Percentiles rank a stretch among this genome's conserved stretches.
These are phyloP conservation scores for Albula goreensis DNA, from an alignment of 2,113 vertebrate species.

Conservation along the genomic window DNA sequence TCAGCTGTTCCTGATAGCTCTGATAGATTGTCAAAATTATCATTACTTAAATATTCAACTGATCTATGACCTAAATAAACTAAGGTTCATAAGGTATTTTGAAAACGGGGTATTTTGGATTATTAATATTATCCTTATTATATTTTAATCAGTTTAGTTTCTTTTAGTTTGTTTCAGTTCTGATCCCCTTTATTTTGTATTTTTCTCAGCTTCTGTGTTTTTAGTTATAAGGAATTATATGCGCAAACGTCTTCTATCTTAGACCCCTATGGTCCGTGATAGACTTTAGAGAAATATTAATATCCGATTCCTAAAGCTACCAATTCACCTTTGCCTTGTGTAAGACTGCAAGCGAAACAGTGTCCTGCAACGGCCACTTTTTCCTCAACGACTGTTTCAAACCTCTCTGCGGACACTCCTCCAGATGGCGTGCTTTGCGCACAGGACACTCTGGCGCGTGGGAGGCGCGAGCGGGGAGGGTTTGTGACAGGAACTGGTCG, in stretches of 20 bases:
- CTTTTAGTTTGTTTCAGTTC: constrained; percentile 49
- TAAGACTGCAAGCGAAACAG: constrained; percentile 52
- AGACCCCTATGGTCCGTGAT: constrained; percentile 39
- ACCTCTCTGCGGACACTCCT: not conserved
- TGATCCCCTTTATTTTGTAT: not conserved
- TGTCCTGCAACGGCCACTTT: constrained; percentile 52
- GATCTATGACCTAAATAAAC: constrained; percentile 45
- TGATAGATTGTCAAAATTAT: not conserved
- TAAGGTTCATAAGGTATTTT: constrained; percentile 40
- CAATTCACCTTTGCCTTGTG: constrained; percentile 42
- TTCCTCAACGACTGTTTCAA: constrained; percentile 30
- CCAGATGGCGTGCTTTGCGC: not conserved
- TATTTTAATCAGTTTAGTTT: constrained; percentile 45
- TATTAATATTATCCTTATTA: constrained; percentile 21
- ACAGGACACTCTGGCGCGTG: constrained; percentile 15
- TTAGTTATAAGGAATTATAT: constrained; percentile 39
- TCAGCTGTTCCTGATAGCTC: not conserved
- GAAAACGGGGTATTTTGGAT: constrained; percentile 37
- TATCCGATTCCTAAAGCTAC: constrained; percentile 11
- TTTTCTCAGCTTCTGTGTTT: constrained; percentile 46
- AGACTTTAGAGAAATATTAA: constrained; percentile 36
- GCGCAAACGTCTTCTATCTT: constrained; percentile 38
- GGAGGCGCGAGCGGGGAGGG: not conserved
- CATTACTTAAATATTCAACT: not conserved
- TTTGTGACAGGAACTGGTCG: not conserved